These are phyloP conservation scores for Grallaria varia DNA, from an alignment of 2,113 vertebrate species.

Conservation along the genomic window DNA sequence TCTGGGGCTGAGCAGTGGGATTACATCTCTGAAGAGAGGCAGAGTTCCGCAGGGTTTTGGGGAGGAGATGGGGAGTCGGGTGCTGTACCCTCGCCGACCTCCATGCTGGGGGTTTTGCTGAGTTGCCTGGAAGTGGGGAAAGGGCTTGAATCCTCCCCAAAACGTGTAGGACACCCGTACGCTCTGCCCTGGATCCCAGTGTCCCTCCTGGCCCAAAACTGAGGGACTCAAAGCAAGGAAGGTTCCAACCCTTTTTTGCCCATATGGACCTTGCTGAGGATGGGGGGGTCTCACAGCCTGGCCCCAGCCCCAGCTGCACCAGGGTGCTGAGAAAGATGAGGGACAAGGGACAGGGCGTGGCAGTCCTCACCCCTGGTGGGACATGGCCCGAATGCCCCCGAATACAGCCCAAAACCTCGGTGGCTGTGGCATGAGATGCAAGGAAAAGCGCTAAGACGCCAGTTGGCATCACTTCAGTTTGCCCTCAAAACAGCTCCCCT, in stretches of 20 bases:
- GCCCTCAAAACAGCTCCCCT: neutral
- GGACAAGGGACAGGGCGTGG: fast-evolving
- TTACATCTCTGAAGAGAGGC: fast-evolving
- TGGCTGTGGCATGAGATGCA: neutral
- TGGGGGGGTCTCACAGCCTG: neutral
- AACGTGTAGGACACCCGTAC: fast-evolving
- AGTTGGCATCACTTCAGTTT: neutral
- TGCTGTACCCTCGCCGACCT: neutral
- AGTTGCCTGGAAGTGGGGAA: neutral
- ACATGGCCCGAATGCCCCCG: neutral
- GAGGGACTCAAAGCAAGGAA: fast-evolving
- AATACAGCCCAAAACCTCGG: fast-evolving
- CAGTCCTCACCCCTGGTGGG: neutral
- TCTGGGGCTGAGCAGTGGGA: neutral
- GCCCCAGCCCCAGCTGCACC: no score
- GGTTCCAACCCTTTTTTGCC: fast-evolving
- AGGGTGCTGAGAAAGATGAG: neutral
- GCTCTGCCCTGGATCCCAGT: neutral
- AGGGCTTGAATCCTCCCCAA: neutral
- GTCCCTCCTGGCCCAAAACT: neutral
- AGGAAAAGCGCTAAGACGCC: fast-evolving
- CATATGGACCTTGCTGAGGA: neutral
- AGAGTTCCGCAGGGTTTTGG: fast-evolving
- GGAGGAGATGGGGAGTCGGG: neutral
- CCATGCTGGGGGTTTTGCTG: neutral